phyloP scores from a whole-genome alignment of 2,797 vertebrate species.

The Anabas testudineus region DNA sequence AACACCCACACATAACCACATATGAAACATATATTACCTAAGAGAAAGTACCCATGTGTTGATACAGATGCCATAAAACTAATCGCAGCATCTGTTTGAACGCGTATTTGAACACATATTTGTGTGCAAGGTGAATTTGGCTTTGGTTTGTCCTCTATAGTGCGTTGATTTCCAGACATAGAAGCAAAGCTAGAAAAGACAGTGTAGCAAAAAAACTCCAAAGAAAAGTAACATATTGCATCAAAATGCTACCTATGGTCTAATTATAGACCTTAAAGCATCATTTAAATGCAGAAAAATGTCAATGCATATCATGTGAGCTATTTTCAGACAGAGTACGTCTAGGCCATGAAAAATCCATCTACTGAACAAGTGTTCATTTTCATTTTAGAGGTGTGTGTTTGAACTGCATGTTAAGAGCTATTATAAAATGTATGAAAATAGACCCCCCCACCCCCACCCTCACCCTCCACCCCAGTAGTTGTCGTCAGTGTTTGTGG shows the following conservation, averaged over 20 bases:
- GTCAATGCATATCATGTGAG: constrained; percentile 54
- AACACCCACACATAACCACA: constrained; percentile 29
- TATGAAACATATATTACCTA: constrained; percentile 10
- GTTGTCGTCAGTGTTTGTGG: constrained; percentile 1
- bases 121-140: constrained; percentile 22
- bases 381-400: constrained; percentile 46
- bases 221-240: constrained; percentile 21
- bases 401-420: constrained; percentile 49
- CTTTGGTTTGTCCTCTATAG: not conserved
- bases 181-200: too few relatives aligned
- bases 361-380: constrained; percentile 59
- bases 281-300: constrained; percentile 60
- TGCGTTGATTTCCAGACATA: too few relatives aligned
- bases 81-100: not conserved
- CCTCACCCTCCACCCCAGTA: not conserved
- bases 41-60: constrained; percentile 13
- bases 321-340: constrained; percentile 60
- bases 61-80: not conserved
- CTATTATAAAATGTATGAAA: constrained; percentile 52
- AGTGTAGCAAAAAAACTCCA: constrained; percentile 10
- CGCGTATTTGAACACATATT: not conserved
- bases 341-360: constrained; percentile 60
- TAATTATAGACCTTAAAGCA: constrained; percentile 64
- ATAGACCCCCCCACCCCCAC: constrained; percentile 18
- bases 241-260: constrained; percentile 48